A percentile compares a stretch with the other conserved stretches of the same genome.
Evolutionary conservation across 2,888 invertebrate species (phyloP).

Genomic region (Pseudanteris insignis): DNA sequence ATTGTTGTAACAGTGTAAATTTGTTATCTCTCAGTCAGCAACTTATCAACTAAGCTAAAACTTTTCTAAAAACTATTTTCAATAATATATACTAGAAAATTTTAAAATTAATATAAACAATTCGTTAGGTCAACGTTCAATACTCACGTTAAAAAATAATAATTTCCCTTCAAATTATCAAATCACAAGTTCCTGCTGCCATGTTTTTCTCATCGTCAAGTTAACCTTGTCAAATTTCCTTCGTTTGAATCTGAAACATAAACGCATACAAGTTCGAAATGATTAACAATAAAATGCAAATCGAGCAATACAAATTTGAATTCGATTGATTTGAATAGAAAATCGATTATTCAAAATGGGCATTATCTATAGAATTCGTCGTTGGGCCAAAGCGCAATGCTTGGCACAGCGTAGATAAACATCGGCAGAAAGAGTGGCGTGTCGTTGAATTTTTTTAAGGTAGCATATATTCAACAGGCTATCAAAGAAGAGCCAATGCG

Average conservation of each 20-base stretch:
- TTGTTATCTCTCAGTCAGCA: too few species aligned
- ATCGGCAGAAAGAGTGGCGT: conserved; percentile 26
- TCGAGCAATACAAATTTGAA: conserved; percentile 8
- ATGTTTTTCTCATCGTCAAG: conserved; percentile 41
- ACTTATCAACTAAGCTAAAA: too few species aligned
- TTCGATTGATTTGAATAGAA: conserved; percentile 24
- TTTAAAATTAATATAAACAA: too few species aligned
- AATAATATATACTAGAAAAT: too few species aligned
- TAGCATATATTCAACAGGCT: conserved; percentile 11
- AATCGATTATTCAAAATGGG: conserved; percentile 28
- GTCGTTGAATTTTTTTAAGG: conserved; percentile 19
- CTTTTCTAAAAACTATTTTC: too few species aligned
- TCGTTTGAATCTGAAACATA: conserved; percentile 38
- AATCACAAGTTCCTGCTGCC: conserved; percentile 57
- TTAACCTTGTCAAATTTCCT: conserved; percentile 5
- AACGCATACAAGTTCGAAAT: background rate
- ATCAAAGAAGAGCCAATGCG: conserved; percentile 19
- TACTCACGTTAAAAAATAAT: conserved; percentile 19
- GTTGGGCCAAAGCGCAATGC: background rate
- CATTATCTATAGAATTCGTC: conserved; percentile 6
- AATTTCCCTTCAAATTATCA: conserved; percentile 10
- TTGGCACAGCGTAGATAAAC: conserved; percentile 11
- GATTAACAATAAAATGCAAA: conserved; percentile 19
- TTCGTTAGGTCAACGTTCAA: background rate
- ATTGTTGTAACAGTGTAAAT: too few species aligned